Percentiles rank a stretch among this genome's conserved stretches.
These are phyloP conservation scores for Ormyrus rosae DNA, from an alignment of 2,888 invertebrate species.

Conservation along the genomic window DNA sequence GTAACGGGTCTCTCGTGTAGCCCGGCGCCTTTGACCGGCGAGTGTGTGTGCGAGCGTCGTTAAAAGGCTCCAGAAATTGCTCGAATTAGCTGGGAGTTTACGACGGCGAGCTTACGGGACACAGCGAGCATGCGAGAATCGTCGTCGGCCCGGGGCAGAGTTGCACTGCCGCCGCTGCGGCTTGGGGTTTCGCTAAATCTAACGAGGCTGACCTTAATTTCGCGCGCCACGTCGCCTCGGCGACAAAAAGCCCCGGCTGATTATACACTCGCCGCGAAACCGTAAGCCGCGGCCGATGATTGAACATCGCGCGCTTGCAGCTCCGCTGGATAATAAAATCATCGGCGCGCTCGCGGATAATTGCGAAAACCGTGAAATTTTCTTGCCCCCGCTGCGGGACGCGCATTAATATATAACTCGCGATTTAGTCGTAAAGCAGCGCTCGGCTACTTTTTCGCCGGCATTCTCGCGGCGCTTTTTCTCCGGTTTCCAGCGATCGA, in stretches of 20 bases:
- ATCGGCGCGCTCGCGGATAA: constrained; percentile 1
- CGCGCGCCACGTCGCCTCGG: constrained; percentile 1
- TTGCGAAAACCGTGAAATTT: constrained; percentile 21
- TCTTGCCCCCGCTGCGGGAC: constrained; percentile 1
- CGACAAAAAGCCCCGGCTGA: constrained; percentile 31
- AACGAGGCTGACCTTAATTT: constrained; percentile 38
- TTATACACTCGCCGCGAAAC: constrained; percentile 2
- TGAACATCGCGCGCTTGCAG: constrained; percentile 5
- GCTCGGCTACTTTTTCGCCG: not conserved
- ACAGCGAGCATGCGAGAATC: too few species aligned
- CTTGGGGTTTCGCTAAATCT: constrained; percentile 25
- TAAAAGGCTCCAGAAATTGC: not conserved
- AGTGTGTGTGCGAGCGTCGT: not conserved
- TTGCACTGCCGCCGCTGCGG: not conserved
- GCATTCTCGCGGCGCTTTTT: not conserved
- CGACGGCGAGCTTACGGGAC: too few species aligned
- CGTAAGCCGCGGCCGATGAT: not conserved
- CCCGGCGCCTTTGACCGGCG: constrained; percentile 23
- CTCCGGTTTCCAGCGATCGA: not conserved
- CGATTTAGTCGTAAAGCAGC: constrained; percentile 22
- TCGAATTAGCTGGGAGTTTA: not conserved
- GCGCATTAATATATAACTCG: constrained; percentile 4
- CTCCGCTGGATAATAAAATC: constrained; percentile 19
- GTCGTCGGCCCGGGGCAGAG: too few species aligned
- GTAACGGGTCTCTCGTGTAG: constrained; percentile 23